Percentiles rank a stretch among this genome's conserved stretches.
These are phyloP conservation scores for Amblyteles armatorius DNA, from an alignment of 2,888 invertebrate genomes.

Conservation along the genomic window DNA sequence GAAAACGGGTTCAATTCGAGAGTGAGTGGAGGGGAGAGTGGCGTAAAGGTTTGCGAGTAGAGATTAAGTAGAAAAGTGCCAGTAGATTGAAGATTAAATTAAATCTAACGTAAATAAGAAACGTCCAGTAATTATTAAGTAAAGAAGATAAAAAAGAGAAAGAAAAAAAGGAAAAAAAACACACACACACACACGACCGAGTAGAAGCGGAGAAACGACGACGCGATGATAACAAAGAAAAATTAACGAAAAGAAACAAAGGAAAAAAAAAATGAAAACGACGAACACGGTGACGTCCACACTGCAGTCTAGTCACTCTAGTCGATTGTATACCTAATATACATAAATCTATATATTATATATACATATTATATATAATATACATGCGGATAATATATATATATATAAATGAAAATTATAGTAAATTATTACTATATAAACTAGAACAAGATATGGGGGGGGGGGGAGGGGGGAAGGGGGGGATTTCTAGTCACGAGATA, in stretches of 20 bases:
- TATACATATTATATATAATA: constrained; percentile 63
- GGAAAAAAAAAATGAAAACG: constrained; percentile 66
- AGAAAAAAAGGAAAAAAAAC: constrained; percentile 58
- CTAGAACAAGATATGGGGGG: constrained; percentile 12
- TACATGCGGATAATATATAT: constrained; percentile 66
- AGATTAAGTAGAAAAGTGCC: constrained; percentile 84
- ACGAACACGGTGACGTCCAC: constrained; percentile 81
- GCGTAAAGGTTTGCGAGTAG: constrained; percentile 78
- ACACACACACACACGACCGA: constrained; percentile 40
- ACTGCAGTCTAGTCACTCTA: constrained; percentile 84
- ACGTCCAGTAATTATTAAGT: constrained; percentile 84
- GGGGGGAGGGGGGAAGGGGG: constrained; percentile 66
- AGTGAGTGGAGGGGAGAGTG: constrained; percentile 45
- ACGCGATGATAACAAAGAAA: constrained; percentile 11
- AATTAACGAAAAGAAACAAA: constrained; percentile 59
- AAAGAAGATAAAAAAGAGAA: constrained; percentile 56
- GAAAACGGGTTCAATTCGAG: constrained; percentile 4
- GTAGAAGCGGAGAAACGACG: constrained; percentile 10
- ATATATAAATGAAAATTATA: constrained; percentile 69
- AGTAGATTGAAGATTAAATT: constrained; percentile 81
- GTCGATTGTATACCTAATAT: constrained; percentile 76
- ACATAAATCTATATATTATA: constrained; percentile 59
- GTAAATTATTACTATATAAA: constrained; percentile 60
- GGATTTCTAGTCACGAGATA: constrained; percentile 79
- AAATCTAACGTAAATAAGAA: constrained; percentile 76